Base-by-base conservation (phyloP, 2,113 vertebrate species). In the Camelus bactrianus region DNA sequence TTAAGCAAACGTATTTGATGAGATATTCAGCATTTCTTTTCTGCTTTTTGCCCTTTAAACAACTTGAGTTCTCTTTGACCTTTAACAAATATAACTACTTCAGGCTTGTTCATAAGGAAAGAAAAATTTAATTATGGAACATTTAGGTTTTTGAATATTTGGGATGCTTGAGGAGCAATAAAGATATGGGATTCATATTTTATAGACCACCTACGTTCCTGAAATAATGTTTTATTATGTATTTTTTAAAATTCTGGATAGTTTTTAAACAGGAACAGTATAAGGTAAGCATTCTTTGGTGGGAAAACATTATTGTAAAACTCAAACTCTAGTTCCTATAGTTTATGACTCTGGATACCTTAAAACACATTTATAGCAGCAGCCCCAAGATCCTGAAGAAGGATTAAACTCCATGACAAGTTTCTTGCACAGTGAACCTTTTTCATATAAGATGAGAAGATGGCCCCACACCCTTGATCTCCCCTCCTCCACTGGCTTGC, bases 1-100 rank as follows among this genome's bases (percentile, higher is more conserved):
- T 93, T 92, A 90, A 92, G 38, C 46, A 96, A 95, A 97, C 96
- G 83, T 60, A 84, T 96, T 92, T 96, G 92, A 93, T 97, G 82
- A 64, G 46, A 62, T 93, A 75, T 67, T 95, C 64, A 96, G 69
- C 70, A 54, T 95, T 95, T 89, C 54, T 91, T 82, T 82, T 91
- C 76, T 94, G 70, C n/a, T 89, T 89, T 95, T 96, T 97, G 80
- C 73, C 75, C 87, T 96, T 97, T 96, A 79, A 92, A 80, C 58
- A 80, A 83, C 67, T 83, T 92, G 56, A 86, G 26, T 91, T 83
- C 52, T 93, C 1, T 72, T 91, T 97, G 85, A 19, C 32, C 64
- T 94, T 96, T 96, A 93, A 90, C 79, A 89, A 96, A 86, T 75
- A 22, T 65, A 97, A 82, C 69, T 96, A 70, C 62, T 90, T 96